Evolutionary conservation across 2,797 vertebrate species (phyloP).

Genomic region (Cheirogaleus major): DNA sequence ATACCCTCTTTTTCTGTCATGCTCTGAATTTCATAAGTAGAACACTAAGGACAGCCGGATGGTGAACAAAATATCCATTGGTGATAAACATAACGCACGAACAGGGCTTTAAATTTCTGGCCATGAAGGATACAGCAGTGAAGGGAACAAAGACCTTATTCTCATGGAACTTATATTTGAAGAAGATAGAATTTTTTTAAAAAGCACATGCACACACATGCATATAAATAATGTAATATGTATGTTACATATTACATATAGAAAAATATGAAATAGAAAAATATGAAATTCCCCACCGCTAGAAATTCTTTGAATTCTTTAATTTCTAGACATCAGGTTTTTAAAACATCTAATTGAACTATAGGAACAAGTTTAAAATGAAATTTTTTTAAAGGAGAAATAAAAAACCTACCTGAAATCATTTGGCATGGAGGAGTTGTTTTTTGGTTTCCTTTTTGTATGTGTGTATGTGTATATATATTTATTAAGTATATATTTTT

Average conservation of each 20-base stretch:
- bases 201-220: not conserved
- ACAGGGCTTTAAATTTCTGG: constrained; percentile 36
- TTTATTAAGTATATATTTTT: constrained; percentile 29
- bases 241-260: not conserved
- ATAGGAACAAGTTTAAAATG: not conserved
- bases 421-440: not conserved
- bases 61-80: not conserved
- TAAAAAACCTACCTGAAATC: not conserved
- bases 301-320: not conserved
- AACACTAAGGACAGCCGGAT: not conserved
- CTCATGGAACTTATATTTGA: not conserved
- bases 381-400: not conserved
- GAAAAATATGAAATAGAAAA: not conserved
- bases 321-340: not conserved
- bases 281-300: not conserved
- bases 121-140: not conserved
- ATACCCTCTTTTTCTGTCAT: not conserved
- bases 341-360: not conserved
- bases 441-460: not conserved
- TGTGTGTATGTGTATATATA: not conserved
- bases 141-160: not conserved
- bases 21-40: constrained; percentile 50
- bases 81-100: not conserved
- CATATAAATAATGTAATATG: not conserved
- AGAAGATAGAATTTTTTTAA: not conserved